Conservation (phyloP, 2,888 invertebrate species). For the Drosophila crucigera region DNA sequence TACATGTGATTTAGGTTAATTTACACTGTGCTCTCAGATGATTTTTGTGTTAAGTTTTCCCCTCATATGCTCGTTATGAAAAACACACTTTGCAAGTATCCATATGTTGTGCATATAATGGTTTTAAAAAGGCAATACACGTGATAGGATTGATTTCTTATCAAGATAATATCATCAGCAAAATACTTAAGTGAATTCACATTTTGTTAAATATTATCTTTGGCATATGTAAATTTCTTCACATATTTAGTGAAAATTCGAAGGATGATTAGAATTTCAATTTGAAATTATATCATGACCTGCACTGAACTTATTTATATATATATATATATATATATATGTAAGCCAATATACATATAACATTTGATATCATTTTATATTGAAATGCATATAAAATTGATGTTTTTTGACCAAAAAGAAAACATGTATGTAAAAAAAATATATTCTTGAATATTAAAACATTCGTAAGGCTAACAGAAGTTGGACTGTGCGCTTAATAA, state of each 20-base stretch:
- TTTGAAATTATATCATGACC: background rate
- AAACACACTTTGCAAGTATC: background rate
- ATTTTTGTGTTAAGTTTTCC: conserved; percentile 7
- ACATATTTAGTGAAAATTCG: background rate
- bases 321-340: background rate
- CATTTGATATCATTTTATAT: background rate
- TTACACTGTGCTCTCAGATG: conserved; percentile 60
- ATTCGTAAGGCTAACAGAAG: background rate
- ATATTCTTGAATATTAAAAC: background rate
- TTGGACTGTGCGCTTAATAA: background rate
- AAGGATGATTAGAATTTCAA: background rate
- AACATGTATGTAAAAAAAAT: background rate
- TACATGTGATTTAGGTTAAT: conserved; percentile 78
- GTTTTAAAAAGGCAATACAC: background rate
- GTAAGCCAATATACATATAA: background rate
- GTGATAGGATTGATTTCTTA: background rate
- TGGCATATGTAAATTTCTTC: background rate
- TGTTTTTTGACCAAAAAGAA: background rate
- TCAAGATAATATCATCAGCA: background rate
- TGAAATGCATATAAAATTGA: background rate
- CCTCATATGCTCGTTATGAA: background rate
- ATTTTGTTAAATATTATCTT: background rate
- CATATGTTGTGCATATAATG: background rate
- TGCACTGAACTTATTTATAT: background rate
- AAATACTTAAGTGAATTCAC: background rate